Base-by-base conservation (phyloP, 2,113 vertebrate genomes). In the Myocastor coypus region DNA sequence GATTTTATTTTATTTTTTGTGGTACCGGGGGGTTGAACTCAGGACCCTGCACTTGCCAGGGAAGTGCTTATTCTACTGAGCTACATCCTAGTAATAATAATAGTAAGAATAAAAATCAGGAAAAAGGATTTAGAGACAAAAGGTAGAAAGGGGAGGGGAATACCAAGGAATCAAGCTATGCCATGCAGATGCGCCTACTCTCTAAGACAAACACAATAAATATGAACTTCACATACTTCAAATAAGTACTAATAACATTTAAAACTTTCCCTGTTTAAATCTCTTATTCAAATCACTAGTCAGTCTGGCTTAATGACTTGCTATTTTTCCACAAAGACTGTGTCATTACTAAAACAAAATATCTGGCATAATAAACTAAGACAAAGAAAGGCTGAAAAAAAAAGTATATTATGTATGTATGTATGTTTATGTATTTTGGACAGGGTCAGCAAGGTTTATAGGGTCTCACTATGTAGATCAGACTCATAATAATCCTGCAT, bases 231-330 rank as follows among this genome's bases (percentile, higher is more conserved):
- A 77, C 16, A 50, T 28, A 16, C 42, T 77, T 5, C 6, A 17
- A 30, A 50, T 12, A 30, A 46, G 42, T 50, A 77, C 73, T 46
- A 77, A 24, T 46, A 77, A 77, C 28, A 8, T 71, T 37, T 30
- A 22, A 30, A 64, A 37, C n/a, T 66, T 55, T 34, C 57, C 63
- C 30, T 86, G 50, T 77, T 95, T 91, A 88, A 66, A 20, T 52
- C 14, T 89, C 71, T 87, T 73, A 57, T 57, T 81, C 30, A 84
- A 88, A 66, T 84, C 63, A 84, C 37, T 88, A 75, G 59, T 81
- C 22, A 42, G 46, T 89, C 28, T 28, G 26, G 34, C 69, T 52
- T 88, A 55, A 81, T 64, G 28, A 57, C 73, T 88, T 91, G 19
- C 71, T 19, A 73, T 90, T 87, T 89, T 59, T 68, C 63, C 63